These are phyloP conservation scores for Opisthocomus hoazin DNA, from an alignment of 2,113 vertebrate genomes.

Conservation along the genomic window DNA sequence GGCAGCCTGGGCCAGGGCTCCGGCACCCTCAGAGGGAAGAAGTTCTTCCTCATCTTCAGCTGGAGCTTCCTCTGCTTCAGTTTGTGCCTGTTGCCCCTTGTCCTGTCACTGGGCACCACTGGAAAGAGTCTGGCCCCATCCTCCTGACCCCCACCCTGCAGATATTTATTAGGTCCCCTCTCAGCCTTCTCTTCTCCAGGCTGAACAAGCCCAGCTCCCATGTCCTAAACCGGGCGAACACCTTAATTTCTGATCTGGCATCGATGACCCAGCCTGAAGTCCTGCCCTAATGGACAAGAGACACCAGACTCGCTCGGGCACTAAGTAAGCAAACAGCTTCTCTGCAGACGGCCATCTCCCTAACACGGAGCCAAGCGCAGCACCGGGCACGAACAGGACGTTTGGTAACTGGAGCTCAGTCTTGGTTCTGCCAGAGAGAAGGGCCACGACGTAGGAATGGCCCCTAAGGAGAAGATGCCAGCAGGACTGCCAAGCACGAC, in stretches of 20 bases:
- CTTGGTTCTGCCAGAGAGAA: not conserved
- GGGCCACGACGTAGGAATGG: fast-evolving
- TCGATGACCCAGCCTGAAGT: not conserved
- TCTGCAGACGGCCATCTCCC: not conserved
- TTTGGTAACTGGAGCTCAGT: not conserved
- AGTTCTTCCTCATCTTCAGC: too few species aligned
- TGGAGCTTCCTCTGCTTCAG: too few species aligned
- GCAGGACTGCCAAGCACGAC: not conserved
- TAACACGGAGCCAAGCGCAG: not conserved
- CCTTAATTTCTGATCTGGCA: not conserved
- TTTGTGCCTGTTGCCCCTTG: too few species aligned
- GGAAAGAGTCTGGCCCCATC: too few species aligned
- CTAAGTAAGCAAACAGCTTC: too few species aligned
- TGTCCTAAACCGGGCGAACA: not conserved
- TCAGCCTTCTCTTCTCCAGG: too few species aligned
- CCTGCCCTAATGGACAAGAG: not conserved
- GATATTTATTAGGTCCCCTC: too few species aligned
- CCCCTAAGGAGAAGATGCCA: not conserved
- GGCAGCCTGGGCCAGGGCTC: too few species aligned
- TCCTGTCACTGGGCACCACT: too few species aligned
- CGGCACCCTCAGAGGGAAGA: too few species aligned
- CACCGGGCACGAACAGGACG: not conserved
- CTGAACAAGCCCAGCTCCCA: too few species aligned
- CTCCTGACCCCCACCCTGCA: too few species aligned
- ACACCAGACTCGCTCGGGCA: not conserved